Base-by-base conservation (phyloP, 1,140 invertebrate genomes). In the Dendrolimus kikuchii region DNA sequence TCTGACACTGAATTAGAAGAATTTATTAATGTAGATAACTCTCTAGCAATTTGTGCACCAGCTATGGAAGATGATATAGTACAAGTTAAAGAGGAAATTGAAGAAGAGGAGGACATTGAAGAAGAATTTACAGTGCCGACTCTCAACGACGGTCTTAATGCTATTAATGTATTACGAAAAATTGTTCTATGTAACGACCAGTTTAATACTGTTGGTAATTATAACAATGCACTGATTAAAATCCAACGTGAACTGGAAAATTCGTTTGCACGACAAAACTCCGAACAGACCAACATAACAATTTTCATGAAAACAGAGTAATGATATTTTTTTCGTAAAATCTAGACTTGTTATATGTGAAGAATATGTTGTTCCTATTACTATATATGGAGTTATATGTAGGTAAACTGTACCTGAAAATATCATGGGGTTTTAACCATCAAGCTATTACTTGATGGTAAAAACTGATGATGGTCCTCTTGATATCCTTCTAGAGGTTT, bases 191-290 rank as follows among this genome's bases (percentile, higher is more conserved):
- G 53, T 56, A 60, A 63, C 53, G 50, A 63, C 55, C 51, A 55
- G 48, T 66, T 64, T 41, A 44, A 63, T 50, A 60, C 60, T 37
- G 49, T 60, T 37, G 48, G 55, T 41, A 58, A 59, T 59, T 57
- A 40, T 59, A 57, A 59, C 49, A 50, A 60, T 57, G 59, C 54
- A 45, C 49, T 64, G 7, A 55, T 62, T 60, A 62, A 55, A 57
- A 64, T 64, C 46, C 56, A 68, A 57, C 54, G 60, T 63, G 55
- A 68, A 60, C 49, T 64, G 57, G 57, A 65, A 62, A 65, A 65
- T 65, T 10, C 52, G 49, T 68, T 60, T 54, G 62, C 53, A 59
- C 53, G 41, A 56, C 53, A 58, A 44, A 62, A 64, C 52, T 57
- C 41, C 40, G 57, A 61, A 62, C 51, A 58, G 49, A 59, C 49